phyloP scores from a whole-genome alignment of 2,113 vertebrate genomes.

The Oryzias celebensis region DNA sequence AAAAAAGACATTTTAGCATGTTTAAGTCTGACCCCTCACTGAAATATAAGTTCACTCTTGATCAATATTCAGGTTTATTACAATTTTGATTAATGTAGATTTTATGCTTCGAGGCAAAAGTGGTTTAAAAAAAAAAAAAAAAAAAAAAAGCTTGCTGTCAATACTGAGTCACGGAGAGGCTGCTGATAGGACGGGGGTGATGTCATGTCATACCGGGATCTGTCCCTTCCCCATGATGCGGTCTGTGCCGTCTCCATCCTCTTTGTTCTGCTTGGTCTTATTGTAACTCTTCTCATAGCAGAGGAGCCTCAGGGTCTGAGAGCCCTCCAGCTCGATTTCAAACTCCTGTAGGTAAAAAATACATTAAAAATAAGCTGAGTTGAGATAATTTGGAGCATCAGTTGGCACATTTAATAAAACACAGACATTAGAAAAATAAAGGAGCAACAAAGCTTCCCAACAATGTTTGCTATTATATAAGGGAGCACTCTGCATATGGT shows the following conservation, averaged over 20 bases:
- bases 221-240: slow-evolving; percentile 95
- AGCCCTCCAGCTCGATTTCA: slow-evolving; percentile 98
- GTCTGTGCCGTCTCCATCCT: slow-evolving; percentile 88
- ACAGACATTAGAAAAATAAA: background rate
- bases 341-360: slow-evolving; percentile 83
- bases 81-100: too few species aligned
- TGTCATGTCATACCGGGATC: slow-evolving; percentile 83
- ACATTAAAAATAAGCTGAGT: background rate
- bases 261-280: slow-evolving; percentile 87
- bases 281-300: slow-evolving; percentile 97
- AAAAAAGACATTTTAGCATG: slow-evolving; percentile 5
- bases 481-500: slow-evolving; percentile 37
- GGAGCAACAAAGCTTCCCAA: slow-evolving; percentile 25
- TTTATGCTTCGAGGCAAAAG: slow-evolving; percentile 17
- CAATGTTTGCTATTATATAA: slow-evolving; percentile 39
- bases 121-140: slow-evolving; percentile 13
- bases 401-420: slow-evolving; percentile 10
- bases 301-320: slow-evolving; percentile 91
- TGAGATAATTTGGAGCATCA: background rate
- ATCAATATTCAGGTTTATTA: background rate
- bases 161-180: slow-evolving; percentile 30
- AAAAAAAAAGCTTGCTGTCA: slow-evolving; percentile 34
- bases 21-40: background rate
- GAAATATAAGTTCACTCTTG: background rate
- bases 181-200: slow-evolving; percentile 47